Base-by-base conservation (phyloP, 2,113 vertebrate genomes). In the Eulacestoma nigropectus region DNA sequence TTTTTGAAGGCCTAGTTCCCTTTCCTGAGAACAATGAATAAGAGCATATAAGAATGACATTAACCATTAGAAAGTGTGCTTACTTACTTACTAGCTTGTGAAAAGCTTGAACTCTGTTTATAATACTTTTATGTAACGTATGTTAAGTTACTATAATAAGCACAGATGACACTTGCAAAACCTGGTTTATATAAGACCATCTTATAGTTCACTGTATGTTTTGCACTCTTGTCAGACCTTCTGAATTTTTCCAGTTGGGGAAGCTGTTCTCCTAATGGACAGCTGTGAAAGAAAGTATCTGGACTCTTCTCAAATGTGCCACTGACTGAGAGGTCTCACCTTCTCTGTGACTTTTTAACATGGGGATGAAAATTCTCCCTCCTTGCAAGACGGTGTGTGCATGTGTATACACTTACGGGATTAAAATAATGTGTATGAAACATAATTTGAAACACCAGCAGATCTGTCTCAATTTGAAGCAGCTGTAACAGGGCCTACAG, bases 341-440 rank as follows among this genome's bases (percentile, higher is more conserved):
- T 83, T 76, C 20, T 42, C 47, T 68, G 30, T 63, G 30, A 60
- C 53, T 75, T 68, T 73, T 75, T 94, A 64, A 74, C 16, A 22
- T 6, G 23, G 30, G 33, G 13, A 47, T 68, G 21, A 53, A 55
- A 76, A 64, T 33, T 47, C 13, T 41, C 11, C 17, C 56, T 78
- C 32, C 37, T 69, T 65, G 42, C 42, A 69, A 65, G 82, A 21
- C 17, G 16, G 10, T 23, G 23, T 25, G 16, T 75, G 21, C 9
- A 0, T 44, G 14, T 72, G 2, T n/a, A 19, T 55, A 46, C 9
- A 19, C 23, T 63, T 52, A 49, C 0, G 3, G 26, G 44, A 77
- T 81, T 84, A 68, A 72, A 95, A 53, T 56, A 70, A 47, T 46
- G 13, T 57, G 13, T 53, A 29, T 41, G 27, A 88, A 90, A 88